Evolutionary conservation across 1,140 invertebrate genomes (phyloP).

Genomic region (Druon quercuslanigerum): DNA sequence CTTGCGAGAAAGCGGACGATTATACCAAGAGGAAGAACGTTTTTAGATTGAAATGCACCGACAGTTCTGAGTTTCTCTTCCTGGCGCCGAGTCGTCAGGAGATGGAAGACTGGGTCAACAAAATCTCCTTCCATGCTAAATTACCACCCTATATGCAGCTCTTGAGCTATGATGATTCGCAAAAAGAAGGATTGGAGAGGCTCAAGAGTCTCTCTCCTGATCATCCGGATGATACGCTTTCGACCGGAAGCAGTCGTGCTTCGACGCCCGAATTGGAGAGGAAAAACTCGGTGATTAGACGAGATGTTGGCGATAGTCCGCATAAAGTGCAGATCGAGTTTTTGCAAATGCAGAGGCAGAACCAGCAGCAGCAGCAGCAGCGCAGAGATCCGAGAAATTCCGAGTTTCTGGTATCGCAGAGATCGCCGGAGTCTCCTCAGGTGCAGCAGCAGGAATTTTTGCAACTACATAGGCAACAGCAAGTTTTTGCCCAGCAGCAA

Average conservation of each 20-base stretch:
- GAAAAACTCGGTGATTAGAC: slow-evolving; percentile 72
- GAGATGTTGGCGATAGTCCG: slow-evolving; percentile 59
- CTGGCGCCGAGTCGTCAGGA: slow-evolving; percentile 83
- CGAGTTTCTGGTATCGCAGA: background rate
- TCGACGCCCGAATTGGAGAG: slow-evolving; percentile 75
- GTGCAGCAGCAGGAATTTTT: slow-evolving; percentile 57
- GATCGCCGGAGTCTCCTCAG: background rate
- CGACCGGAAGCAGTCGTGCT: slow-evolving; percentile 72
- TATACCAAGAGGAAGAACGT: slow-evolving; percentile 97
- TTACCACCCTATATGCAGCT: slow-evolving; percentile 92
- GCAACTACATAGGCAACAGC: slow-evolving; percentile 61
- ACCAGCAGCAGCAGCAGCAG: slow-evolving; percentile 60
- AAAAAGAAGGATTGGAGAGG: slow-evolving; percentile 71
- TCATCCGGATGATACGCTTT: slow-evolving; percentile 65
- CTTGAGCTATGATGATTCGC: slow-evolving; percentile 84
- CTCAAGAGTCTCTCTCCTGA: slow-evolving; percentile 60
- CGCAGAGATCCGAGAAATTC: background rate
- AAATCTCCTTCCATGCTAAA: slow-evolving; percentile 95
- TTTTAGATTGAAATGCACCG: slow-evolving; percentile 89
- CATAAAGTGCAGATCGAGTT: slow-evolving; percentile 67
- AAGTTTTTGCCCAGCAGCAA: slow-evolving; percentile 50
- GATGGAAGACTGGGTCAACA: slow-evolving; percentile 95
- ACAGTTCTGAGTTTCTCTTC: slow-evolving; percentile 96
- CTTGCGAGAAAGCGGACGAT: slow-evolving; percentile 90
- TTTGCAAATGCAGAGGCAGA: slow-evolving; percentile 64